Evolutionary conservation across 64 coral and sea anemone species (phyloP), one percentile per base, ranked within the genome.

Genomic region (Montipora foliosa): DNA sequence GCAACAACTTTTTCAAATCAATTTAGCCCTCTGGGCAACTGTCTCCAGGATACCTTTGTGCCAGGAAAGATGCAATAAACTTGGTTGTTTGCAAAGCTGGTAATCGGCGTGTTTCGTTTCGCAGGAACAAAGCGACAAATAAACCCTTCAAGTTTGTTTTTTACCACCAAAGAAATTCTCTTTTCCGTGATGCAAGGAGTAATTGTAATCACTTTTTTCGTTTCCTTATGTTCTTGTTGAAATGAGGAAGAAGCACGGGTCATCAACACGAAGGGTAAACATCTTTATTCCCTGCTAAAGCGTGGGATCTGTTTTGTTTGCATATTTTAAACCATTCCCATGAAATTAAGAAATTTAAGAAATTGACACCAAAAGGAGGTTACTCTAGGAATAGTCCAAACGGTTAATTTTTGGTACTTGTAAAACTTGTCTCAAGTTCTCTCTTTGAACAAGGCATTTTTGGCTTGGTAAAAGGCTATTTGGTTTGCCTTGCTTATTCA

Each of bases 41-140:
- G 19, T 71, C 66, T 49, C 17, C 82, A 86, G 17, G 82, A 86
- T 20, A 86, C 82, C 62, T 0, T 9, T 13, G 13, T 4, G 3
- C 82, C 82, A 71, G 62, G 66, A 86, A 72, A 71, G 47, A 86
- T 72, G 82, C 66, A 71, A 9, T 21, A 67, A 67, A 50, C 82
- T 86, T 71, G 15, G 46, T 71, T 72, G 82, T 72, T 20, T 72
- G 64, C 44, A 67, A 72, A 86, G 82, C 66, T 86, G 82, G 47
- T 64, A 71, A 86, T 86, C 7, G 1, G 14, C 46, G 82, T 45
- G 16, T 19, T 86, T 68, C 19, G 45, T 86, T 17, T 86, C 47
- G 67, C 66, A 50, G 82, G 48, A 86, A 86, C 82, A 48, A 45
- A 47, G 82, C 47, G 47, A 49, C 71, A 51, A 72, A 50, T 86